These are phyloP conservation scores for Mesembrinibis cayennensis DNA, from an alignment of 2,113 vertebrate species.

Conservation along the genomic window DNA sequence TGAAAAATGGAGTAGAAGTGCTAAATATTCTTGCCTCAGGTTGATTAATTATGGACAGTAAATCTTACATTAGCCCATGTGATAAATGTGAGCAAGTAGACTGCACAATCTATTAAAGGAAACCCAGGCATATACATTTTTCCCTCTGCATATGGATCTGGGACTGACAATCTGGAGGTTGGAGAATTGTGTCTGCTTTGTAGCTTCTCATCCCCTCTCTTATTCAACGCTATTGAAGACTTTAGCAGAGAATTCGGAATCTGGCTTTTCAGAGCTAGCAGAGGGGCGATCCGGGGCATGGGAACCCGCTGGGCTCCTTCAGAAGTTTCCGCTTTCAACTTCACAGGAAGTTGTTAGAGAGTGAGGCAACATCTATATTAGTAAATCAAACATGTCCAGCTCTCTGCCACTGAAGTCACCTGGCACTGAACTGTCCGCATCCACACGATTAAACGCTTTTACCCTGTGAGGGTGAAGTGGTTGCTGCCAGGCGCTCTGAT, in stretches of 20 bases:
- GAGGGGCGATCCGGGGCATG: neutral
- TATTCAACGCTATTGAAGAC: neutral
- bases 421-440: neutral
- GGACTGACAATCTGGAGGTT: neutral
- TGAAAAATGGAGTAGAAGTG: constrained; percentile 50
- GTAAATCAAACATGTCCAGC: neutral
- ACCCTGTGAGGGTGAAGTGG: neutral
- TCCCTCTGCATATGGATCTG: neutral
- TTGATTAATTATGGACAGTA: constrained; percentile 63
- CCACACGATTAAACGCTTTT: neutral
- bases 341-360: neutral
- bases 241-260: neutral
- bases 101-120: constrained; percentile 18
- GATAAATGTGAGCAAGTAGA: constrained; percentile 7
- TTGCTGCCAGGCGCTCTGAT: neutral
- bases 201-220: neutral
- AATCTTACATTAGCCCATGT: constrained; percentile 28
- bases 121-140: neutral
- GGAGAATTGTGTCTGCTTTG: neutral
- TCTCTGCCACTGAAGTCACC: neutral
- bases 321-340: constrained; percentile 9
- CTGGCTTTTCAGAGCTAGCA: neutral
- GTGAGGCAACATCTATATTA: neutral
- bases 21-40: constrained; percentile 58
- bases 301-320: neutral